These are phyloP conservation scores for Scaptomyza hsui DNA, from an alignment of 1,140 invertebrate species.

Conservation along the genomic window DNA sequence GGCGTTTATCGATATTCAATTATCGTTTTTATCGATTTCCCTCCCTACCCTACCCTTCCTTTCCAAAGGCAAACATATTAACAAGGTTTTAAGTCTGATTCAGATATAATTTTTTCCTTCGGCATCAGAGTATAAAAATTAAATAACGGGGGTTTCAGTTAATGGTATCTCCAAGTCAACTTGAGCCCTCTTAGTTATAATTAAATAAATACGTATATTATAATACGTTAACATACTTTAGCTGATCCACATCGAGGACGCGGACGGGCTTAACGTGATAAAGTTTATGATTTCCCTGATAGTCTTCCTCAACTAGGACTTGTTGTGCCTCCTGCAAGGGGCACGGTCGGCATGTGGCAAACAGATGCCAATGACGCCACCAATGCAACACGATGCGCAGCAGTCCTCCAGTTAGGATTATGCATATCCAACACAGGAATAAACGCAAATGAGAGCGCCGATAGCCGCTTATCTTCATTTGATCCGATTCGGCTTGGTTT, in stretches of 20 bases:
- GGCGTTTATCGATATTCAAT: too few species aligned
- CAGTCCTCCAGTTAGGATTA: conserved; percentile 89
- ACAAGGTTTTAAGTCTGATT: too few species aligned
- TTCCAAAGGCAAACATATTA: too few species aligned
- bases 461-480: conserved; percentile 89
- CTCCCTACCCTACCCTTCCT: too few species aligned
- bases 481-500: conserved; percentile 88
- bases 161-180: too few species aligned
- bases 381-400: conserved; percentile 93
- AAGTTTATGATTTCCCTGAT: conserved; percentile 88
- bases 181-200: too few species aligned
- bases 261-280: conserved; percentile 87
- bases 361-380: conserved; percentile 91
- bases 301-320: conserved; percentile 91
- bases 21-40: too few species aligned
- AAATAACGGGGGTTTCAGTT: too few species aligned
- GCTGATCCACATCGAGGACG: conserved; percentile 35
- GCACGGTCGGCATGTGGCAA: conserved; percentile 89
- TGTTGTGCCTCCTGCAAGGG: conserved; percentile 89
- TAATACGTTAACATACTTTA: conserved; percentile 72
- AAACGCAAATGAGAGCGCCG: conserved; percentile 84
- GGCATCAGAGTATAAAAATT: too few species aligned
- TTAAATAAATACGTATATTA: too few species aligned
- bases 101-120: too few species aligned
- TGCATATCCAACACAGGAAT: conserved; percentile 86